These are phyloP conservation scores for Heliocidaris tuberculata DNA, from an alignment of 35 echinoderm and acorn worm species.

Conservation along the genomic window DNA sequence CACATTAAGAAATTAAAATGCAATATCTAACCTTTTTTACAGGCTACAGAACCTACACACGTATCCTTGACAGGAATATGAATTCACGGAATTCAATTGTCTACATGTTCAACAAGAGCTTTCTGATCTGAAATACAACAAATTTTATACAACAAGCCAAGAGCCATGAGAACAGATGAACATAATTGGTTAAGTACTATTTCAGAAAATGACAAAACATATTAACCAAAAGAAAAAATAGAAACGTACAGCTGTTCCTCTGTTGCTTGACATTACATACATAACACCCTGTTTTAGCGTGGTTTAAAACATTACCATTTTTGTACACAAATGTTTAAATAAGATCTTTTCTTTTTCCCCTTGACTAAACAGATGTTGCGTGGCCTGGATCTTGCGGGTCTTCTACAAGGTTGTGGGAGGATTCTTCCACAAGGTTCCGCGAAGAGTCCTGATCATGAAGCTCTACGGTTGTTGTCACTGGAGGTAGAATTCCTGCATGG, in stretches of 20 bases:
- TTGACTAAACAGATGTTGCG: slow-evolving; percentile 17
- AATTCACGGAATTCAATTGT: slow-evolving; percentile 5
- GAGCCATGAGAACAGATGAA: neutral
- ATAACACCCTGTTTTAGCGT: neutral
- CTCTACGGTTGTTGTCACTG: slow-evolving; percentile 71
- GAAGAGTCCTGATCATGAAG: slow-evolving; percentile 46
- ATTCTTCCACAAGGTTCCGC: neutral
- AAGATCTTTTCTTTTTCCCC: neutral
- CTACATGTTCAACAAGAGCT: neutral
- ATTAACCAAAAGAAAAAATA: neutral
- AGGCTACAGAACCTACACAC: neutral
- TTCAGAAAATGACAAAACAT: slow-evolving; percentile 18
- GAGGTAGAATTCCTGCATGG: slow-evolving; percentile 62
- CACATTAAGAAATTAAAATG: too few relatives aligned
- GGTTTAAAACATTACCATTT: neutral
- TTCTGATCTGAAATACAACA: neutral
- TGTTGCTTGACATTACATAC: neutral
- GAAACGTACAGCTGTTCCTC: neutral
- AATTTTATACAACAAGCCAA: neutral
- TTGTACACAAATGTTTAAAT: neutral
- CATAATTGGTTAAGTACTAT: neutral
- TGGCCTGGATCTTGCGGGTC: neutral
- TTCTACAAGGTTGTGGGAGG: neutral
- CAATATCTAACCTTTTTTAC: neutral
- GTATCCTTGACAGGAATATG: neutral